Base-by-base conservation (phyloP, 2,113 vertebrate genomes). In the Hepsetus odoe region DNA sequence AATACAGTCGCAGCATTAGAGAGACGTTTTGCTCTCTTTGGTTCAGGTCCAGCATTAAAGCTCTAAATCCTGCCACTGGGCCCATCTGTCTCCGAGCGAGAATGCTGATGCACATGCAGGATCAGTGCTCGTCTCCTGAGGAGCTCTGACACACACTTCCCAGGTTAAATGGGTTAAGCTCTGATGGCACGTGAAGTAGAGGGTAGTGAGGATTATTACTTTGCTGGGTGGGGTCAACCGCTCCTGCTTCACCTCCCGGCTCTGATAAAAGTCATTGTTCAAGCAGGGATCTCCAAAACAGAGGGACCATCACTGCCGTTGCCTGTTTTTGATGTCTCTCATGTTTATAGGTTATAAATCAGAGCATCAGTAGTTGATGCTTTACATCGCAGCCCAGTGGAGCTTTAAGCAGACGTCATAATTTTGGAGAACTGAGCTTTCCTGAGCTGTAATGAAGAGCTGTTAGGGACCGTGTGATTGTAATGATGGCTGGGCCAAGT, bases 111-210 rank as follows among this genome's bases (percentile, higher is more conserved):
- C n/a, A n/a, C n/a, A n/a, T n/a, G n/a, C 46, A 4, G 20, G 49
- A 53, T 71, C 46, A 71, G 68, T 20, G 68, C 16, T 18, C 12
- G 26, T 59, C 16, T 44, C 42, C 51, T 56, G n/a, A 26, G 49
- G 24, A 38, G 32, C 69, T 22, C 53, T 24, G 70, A 55, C 51
- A 30, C 70, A 42, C 70, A 58, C 24, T 72, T 24, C 20, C 70
- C 53, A 20, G 20, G 14, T 13, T 24, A 55, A 55, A 22, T 24
- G 51, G 51, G 51, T 55, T 55, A 55, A 55, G 51, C 51, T 13
- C 51, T 24, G n/a, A 22, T 40, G 70, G 13, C 55, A 73, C 55
- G 35, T 59, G 35, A 38, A 55, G 24, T 42, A 30, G 49, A 73
- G 55, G 71, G 28, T 55, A 9, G 56, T 56, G 5, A 44, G 38